phyloP scores from a whole-genome alignment of 2,797 vertebrate genomes.

The Artibeus jamaicensis region DNA sequence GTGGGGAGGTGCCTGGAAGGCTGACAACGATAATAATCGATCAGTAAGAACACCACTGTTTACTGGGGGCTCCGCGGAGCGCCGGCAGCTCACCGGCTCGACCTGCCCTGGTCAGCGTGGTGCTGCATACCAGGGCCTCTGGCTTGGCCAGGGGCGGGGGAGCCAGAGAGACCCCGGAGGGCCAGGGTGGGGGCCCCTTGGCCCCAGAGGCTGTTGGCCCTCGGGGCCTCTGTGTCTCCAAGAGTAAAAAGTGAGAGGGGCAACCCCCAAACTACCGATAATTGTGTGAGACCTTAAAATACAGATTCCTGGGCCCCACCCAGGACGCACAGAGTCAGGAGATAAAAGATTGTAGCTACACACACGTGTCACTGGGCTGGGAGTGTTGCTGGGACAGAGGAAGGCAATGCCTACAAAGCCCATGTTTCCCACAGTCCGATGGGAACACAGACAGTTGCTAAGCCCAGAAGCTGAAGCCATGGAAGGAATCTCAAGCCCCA shows the following conservation, averaged over 20 bases:
- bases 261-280: background rate
- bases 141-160: background rate
- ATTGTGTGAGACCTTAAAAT: background rate
- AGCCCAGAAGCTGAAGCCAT: background rate
- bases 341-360: background rate
- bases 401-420: background rate
- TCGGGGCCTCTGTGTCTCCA: background rate
- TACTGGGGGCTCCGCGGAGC: background rate
- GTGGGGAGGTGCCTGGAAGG: background rate
- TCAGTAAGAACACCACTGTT: background rate
- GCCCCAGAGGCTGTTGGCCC: background rate
- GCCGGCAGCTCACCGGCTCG: background rate
- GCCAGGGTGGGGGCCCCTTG: background rate
- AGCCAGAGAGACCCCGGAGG: rapidly evolving
- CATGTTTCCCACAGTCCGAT: background rate
- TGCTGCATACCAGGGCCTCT: too few species aligned
- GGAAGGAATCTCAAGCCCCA: background rate
- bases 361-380: background rate
- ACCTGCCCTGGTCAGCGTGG: background rate
- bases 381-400: background rate
- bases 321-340: background rate
- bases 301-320: background rate
- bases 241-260: background rate
- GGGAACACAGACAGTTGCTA: background rate
- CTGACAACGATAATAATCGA: background rate